These are phyloP conservation scores for Tricholaema leucomelas DNA, from an alignment of 2,113 vertebrate species.

Conservation along the genomic window DNA sequence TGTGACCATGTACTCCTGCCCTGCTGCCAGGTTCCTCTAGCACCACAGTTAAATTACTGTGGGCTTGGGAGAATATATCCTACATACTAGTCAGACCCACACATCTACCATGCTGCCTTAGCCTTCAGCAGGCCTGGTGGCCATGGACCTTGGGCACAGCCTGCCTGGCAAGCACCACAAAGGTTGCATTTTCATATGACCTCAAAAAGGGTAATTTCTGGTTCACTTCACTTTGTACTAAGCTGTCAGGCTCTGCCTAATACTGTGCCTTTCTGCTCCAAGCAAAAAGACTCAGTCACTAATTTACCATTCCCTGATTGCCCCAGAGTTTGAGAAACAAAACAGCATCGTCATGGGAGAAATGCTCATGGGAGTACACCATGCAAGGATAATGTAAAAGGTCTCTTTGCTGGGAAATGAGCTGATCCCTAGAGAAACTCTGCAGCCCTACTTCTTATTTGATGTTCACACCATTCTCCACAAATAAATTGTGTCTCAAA, in stretches of 20 bases:
- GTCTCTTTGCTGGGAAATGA: not conserved
- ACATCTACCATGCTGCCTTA: not conserved
- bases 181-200: not conserved
- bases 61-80: not conserved
- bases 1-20: not conserved
- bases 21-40: not conserved
- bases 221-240: not conserved
- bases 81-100: not conserved
- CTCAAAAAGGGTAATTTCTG: not conserved
- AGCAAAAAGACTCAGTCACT: not conserved
- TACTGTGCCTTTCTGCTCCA: not conserved
- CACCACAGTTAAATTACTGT: not conserved
- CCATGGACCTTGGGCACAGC: not conserved
- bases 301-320: not conserved
- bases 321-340: not conserved
- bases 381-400: not conserved
- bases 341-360: not conserved
- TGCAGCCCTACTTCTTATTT: not conserved
- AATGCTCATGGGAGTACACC: not conserved
- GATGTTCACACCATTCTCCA: not conserved
- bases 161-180: fast-evolving
- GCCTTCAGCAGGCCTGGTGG: not conserved
- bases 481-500: not conserved
- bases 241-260: not conserved
- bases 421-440: not conserved